Evolutionary conservation across 2,113 vertebrate genomes (phyloP).

Genomic region (Kryptolebias marmoratus): DNA sequence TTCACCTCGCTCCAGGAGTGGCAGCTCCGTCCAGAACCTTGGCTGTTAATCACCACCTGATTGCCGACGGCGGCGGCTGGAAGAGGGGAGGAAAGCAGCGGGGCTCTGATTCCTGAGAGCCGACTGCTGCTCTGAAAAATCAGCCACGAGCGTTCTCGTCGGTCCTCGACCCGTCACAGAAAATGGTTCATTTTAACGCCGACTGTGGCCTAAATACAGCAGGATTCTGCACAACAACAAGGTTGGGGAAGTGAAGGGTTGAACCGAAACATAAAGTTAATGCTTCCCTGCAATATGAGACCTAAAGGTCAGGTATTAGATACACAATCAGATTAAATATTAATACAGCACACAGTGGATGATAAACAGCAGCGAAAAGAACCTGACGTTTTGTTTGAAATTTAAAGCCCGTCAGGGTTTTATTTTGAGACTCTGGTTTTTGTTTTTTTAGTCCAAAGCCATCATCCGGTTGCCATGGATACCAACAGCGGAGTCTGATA

Average conservation of each 20-base stretch:
- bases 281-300: neutral
- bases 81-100: neutral
- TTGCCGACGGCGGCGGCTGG: conserved; percentile 4
- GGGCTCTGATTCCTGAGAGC: conserved; percentile 11
- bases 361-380: neutral
- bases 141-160: conserved; percentile 16
- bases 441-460: neutral
- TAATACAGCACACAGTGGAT: no score
- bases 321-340: no score
- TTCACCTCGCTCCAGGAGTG: no score
- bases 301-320: no score
- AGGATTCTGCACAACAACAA: neutral
- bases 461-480: conserved; percentile 54
- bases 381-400: neutral
- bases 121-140: conserved; percentile 4
- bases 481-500: conserved; percentile 28
- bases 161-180: no score
- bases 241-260: no score
- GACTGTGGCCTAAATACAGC: neutral
- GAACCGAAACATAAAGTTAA: no score
- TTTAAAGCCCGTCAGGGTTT: conserved; percentile 5
- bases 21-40: neutral
- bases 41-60: conserved; percentile 21
- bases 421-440: conserved; percentile 20
- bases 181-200: neutral